Evolutionary conservation across 1,140 invertebrate genomes (phyloP), one percentile per base, ranked within the genome.

Genomic region (Teleogryllus occipitalis): DNA sequence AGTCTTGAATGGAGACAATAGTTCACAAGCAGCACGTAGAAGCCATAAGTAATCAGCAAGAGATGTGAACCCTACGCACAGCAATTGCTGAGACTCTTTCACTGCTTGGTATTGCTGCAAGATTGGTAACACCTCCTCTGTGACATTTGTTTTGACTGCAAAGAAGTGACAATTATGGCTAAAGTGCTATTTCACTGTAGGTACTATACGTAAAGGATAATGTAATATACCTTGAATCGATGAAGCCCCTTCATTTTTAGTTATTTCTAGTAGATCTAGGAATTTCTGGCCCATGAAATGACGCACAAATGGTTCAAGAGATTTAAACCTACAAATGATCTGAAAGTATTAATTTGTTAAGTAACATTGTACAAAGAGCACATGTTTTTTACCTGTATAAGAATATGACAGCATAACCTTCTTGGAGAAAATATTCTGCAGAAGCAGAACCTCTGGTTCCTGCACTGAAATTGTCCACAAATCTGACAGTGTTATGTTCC

Each of bases 401-500:
- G 86, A 95, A 95, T 83, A 95, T 93, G 76, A 95, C 93, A 49
- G 91, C 89, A 85, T 95, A 95, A 74, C 90, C 92, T 81, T 91
- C 88, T 82, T 95, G 89, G 22, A 99, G 88, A 88, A 99, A 99
- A 87, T 98, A 97, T 89, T 99, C 98, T 1, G 97, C 92, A 3
- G 97, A 99, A 5, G 95, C 91, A 0, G 98, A 92, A 47, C 98
- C 98, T 83, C 98, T 89, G 0, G 93, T 98, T 65, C 98, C 98
- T 18, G 95, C 94, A 86, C 97, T 99, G 87, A 99, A 99, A 88
- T 99, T 99, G 84, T 99, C 98, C 74, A 99, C 95, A 87, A 96
- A 99, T 76, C 98, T 89, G 0, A 99, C 98, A 7, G 97, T 98
- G 83, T 98, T 97, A 83, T 97, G 94, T 85, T 99, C 98, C 75